Conservation (phyloP, 2,797 vertebrate species). For the Oryzias sinensis region DNA sequence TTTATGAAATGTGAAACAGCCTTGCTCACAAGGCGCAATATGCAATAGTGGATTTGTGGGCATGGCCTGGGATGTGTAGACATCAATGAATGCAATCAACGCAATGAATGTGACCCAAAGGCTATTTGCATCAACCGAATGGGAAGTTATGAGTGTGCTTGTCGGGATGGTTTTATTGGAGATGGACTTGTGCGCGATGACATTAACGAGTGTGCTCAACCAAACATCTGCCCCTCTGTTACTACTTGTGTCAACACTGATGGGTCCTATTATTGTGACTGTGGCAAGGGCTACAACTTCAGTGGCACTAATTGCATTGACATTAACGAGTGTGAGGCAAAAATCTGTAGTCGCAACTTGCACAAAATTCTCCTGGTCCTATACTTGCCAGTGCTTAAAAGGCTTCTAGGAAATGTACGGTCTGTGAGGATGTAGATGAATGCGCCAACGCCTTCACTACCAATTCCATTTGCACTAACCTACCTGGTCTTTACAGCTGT, state of each 20-base stretch:
- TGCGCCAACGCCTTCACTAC: constrained; percentile 57
- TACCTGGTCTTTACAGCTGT: constrained; percentile 78
- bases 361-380: constrained; percentile 76
- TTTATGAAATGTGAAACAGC: constrained; percentile 77
- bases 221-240: constrained; percentile 65
- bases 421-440: constrained; percentile 78
- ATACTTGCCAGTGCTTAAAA: constrained; percentile 69
- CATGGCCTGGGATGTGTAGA: constrained; percentile 79
- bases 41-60: constrained; percentile 78
- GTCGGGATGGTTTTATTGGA: constrained; percentile 73
- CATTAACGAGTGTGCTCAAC: constrained; percentile 73
- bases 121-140: constrained; percentile 78
- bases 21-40: constrained; percentile 65
- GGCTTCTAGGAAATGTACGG: constrained; percentile 80
- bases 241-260: constrained; percentile 76
- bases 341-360: constrained; percentile 75
- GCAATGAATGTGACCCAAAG: constrained; percentile 68
- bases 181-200: constrained; percentile 75
- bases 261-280: constrained; percentile 79
- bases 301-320: constrained; percentile 72
- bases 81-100: constrained; percentile 77
- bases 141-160: constrained; percentile 78
- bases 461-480: constrained; percentile 74
- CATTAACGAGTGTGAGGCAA: constrained; percentile 73
- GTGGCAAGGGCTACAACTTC: constrained; percentile 73